Conservation (phyloP, 2,888 invertebrate genomes). For the Cylindroiulus punctatus region DNA sequence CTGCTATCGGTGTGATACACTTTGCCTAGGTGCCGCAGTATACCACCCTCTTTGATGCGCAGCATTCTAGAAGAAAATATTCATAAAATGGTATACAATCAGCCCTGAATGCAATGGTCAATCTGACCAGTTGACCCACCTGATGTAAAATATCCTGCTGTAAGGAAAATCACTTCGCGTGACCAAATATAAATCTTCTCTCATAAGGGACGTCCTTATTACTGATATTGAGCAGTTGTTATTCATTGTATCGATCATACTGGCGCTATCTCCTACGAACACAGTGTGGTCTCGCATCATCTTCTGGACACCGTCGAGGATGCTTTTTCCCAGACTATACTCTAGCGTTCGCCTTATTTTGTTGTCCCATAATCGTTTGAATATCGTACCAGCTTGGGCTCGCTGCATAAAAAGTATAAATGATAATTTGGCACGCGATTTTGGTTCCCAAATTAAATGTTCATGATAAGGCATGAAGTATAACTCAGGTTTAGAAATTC, state of each 20-base stretch:
- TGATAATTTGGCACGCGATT: no score
- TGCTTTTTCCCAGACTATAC: slow-evolving; percentile 4
- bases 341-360: background rate
- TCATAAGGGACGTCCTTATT: background rate
- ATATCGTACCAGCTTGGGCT: background rate
- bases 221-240: slow-evolving; percentile 24
- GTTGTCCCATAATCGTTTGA: slow-evolving; percentile 43
- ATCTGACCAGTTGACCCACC: background rate
- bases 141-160: slow-evolving; percentile 49
- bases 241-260: slow-evolving; percentile 26
- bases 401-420: background rate
- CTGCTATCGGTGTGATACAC: background rate
- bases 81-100: no score
- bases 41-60: slow-evolving; percentile 42
- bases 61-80: slow-evolving; percentile 6
- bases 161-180: slow-evolving; percentile 40
- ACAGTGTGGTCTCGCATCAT: background rate
- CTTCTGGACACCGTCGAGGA: background rate
- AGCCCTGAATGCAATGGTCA: no score
- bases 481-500: no score
- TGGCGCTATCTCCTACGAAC: background rate
- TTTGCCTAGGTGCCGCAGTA: background rate
- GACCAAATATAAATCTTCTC: slow-evolving; percentile 40
- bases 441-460: no score
- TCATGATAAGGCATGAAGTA: no score